Conservation (phyloP, 2,797 vertebrate genomes). For the Ceyx erithaca region DNA sequence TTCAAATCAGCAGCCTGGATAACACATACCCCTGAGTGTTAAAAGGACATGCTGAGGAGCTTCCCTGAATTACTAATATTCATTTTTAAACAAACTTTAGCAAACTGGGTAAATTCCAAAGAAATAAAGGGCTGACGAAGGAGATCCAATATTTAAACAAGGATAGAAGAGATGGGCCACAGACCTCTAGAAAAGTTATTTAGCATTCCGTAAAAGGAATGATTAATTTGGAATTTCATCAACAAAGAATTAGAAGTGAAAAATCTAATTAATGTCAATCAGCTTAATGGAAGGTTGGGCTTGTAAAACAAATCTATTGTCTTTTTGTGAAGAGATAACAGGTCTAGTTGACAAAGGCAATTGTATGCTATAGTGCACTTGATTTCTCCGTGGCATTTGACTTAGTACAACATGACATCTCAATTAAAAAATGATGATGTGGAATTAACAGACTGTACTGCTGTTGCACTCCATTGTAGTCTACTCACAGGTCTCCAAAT, state of each 20-base stretch:
- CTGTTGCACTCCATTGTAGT: not conserved
- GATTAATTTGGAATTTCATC: slow-evolving; percentile 62
- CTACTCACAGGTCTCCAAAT: not conserved
- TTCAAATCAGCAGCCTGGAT: not conserved
- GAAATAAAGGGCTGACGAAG: slow-evolving; percentile 22
- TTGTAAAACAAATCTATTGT: slow-evolving; percentile 65
- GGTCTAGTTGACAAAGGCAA: slow-evolving; percentile 61
- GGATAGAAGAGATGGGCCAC: not conserved
- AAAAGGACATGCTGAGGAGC: not conserved
- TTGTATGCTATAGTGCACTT: slow-evolving; percentile 44
- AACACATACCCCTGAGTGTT: not conserved
- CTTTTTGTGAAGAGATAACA: slow-evolving; percentile 50
- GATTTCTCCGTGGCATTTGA: slow-evolving; percentile 71
- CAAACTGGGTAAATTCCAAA: slow-evolving; percentile 22
- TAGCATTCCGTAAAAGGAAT: slow-evolving; percentile 35
- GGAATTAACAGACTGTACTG: slow-evolving; percentile 37
- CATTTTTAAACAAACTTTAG: slow-evolving; percentile 16
- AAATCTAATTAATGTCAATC: slow-evolving; percentile 68
- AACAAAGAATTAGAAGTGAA: slow-evolving; percentile 64
- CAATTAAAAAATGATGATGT: slow-evolving; percentile 60
- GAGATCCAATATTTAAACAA: slow-evolving; percentile 41
- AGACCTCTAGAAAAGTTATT: slow-evolving; percentile 16
- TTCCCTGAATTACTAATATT: not conserved
- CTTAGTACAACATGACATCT: slow-evolving; percentile 53
- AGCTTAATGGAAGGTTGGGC: slow-evolving; percentile 62